Evolutionary conservation across 2,113 vertebrate species (phyloP), one percentile per base, ranked within the genome.

Genomic region (Myxocyprinus asiaticus): DNA sequence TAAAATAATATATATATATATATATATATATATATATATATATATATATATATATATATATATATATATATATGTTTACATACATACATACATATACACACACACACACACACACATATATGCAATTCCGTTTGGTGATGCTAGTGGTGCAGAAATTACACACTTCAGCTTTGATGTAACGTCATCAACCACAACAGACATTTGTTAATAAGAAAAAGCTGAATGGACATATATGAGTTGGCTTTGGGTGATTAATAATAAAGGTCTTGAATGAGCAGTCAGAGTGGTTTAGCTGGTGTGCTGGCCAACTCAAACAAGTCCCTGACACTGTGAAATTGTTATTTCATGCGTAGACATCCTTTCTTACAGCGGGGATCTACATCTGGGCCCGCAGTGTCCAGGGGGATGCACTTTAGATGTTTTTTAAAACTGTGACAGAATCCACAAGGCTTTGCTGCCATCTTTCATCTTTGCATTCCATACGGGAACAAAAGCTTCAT

Each of bases 391-490:
- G 59, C 62, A 84, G 76, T 76, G 85, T 87, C 71, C 74, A 85
- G 87, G 85, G 81, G 75, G 70, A 77, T 83, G 67, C 55, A 14
- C 15, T 58, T 14, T 14, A 58, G 55, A 15, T n/a, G 47, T 8
- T 6, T 48, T 48, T 48, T 48, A 65, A 82, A 78, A 76, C 76
- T 82, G 66, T 83, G 59, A 85, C 79, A 70, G 48, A 86, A 87
- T 90, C 72, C 79, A 79, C 84, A 88, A 85, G 81, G 82, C 15
- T 74, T 74, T 42, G 45, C 71, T 50, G 47, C 59, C 71, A 74
- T 74, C 71, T 74, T 74, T 74, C 71, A 74, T 63, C 58, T 74
- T 75, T 17, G 67, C 67, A 42, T 67, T 55, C 22, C 45, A 17
- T 17, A 64, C 15, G 42, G 68, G 59, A 77, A 78, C 62, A 67